Evolutionary conservation across 2,113 vertebrate genomes (phyloP).

Genomic region (Dasyurus viverrinus): DNA sequence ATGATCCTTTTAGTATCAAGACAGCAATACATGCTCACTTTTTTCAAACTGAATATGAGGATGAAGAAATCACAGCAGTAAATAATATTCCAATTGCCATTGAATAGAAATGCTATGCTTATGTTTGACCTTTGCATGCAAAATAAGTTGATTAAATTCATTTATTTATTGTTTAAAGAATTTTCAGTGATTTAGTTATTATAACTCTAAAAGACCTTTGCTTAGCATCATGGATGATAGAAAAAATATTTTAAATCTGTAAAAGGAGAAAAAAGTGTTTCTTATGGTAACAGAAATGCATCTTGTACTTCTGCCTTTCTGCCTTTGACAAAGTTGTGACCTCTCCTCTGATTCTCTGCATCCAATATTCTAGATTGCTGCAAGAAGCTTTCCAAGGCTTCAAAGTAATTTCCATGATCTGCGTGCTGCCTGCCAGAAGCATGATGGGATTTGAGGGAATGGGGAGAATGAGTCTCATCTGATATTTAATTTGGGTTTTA

Average conservation of each 20-base stretch:
- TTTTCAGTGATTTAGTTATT: not conserved
- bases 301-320: not conserved
- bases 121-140: not conserved
- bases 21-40: not conserved
- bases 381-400: not conserved
- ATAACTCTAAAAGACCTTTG: not conserved
- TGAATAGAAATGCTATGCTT: not conserved
- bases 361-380: not conserved
- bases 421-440: not conserved
- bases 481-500: not conserved
- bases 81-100: not conserved
- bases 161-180: not conserved
- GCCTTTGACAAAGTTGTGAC: not conserved
- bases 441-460: not conserved
- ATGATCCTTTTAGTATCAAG: not conserved
- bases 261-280: not conserved
- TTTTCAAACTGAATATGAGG: not conserved
- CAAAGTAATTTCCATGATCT: not conserved
- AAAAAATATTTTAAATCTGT: not conserved
- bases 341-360: not conserved
- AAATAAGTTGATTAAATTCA: not conserved
- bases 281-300: not conserved
- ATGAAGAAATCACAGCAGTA: not conserved
- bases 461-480: not conserved
- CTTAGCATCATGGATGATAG: not conserved